phyloP scores from a whole-genome alignment of 2,113 vertebrate genomes.

The Coregonus clupeaformis region DNA sequence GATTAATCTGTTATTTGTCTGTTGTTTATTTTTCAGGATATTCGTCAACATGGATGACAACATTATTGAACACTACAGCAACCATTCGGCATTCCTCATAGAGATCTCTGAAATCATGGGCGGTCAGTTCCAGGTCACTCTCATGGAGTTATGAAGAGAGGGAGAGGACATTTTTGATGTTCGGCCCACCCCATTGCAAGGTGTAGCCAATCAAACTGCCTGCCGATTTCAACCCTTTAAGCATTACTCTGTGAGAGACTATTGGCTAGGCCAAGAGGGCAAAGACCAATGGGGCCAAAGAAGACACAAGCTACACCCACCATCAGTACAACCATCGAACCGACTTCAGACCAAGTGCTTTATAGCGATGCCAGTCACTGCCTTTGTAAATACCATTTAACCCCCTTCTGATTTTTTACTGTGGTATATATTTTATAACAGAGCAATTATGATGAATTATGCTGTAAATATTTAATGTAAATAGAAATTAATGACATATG shows the following conservation, averaged over 20 bases:
- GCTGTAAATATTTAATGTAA: conserved; percentile 72
- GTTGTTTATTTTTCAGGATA: conserved; percentile 73
- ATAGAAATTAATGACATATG: conserved; percentile 69
- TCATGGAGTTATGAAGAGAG: conserved; percentile 85
- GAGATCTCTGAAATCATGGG: conserved; percentile 80
- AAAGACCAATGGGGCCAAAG: conserved; percentile 16
- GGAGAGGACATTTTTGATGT: neutral
- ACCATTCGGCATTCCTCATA: conserved; percentile 93
- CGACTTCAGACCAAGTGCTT: conserved; percentile 7
- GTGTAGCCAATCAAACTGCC: conserved; percentile 10
- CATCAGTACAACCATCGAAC: conserved; percentile 18
- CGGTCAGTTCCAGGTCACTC: conserved; percentile 88
- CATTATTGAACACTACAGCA: conserved; percentile 97
- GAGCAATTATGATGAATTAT: conserved; percentile 62
- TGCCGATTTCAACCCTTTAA: conserved; percentile 41
- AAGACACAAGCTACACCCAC: conserved; percentile 15
- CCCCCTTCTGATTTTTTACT: conserved; percentile 30
- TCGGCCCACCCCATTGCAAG: conserved; percentile 29
- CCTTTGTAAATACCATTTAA: conserved; percentile 59
- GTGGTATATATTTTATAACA: conserved; percentile 56
- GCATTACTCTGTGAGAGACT: conserved; percentile 58
- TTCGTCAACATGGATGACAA: conserved; percentile 98
- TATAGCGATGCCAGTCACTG: neutral
- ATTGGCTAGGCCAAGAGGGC: conserved; percentile 21
- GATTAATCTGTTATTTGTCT: neutral